phyloP scores from a whole-genome alignment of 2,888 invertebrate genomes.

The Thereva nobilitata region DNA sequence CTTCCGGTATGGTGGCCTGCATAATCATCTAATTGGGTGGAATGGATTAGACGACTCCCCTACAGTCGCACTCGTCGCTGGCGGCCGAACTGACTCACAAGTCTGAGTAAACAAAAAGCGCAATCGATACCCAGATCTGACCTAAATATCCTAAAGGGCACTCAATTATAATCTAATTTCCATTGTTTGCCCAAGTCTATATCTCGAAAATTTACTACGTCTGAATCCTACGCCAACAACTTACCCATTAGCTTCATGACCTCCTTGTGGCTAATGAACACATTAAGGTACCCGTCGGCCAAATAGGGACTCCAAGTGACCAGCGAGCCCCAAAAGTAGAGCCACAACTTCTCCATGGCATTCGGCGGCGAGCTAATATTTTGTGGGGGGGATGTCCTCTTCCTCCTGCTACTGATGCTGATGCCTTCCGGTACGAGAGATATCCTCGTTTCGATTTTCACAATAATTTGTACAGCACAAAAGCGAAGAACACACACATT shows the following conservation, averaged over 20 bases:
- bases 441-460: conserved; percentile 10
- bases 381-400: background rate
- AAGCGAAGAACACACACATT: conserved; percentile 10
- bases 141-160: background rate
- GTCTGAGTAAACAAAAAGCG: conserved; percentile 5
- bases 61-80: too few relatives aligned
- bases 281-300: conserved; percentile 70
- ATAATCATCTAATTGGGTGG: too few relatives aligned
- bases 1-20: too few relatives aligned
- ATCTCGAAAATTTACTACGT: conserved; percentile 8
- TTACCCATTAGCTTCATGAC: conserved; percentile 74
- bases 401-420: conserved; percentile 5
- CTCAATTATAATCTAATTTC: conserved; percentile 1
- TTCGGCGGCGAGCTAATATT: conserved; percentile 20
- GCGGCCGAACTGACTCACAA: too few relatives aligned
- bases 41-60: too few relatives aligned
- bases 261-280: conserved; percentile 74
- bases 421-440: background rate
- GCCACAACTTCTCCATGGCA: conserved; percentile 41
- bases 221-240: conserved; percentile 45
- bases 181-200: conserved; percentile 1
- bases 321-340: conserved; percentile 40
- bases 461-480: conserved; percentile 3
- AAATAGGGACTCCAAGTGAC: conserved; percentile 45
- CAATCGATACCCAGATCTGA: conserved; percentile 3